These are phyloP conservation scores for Darevskia nairensis DNA, from an alignment of 2,797 vertebrate species.

Conservation along the genomic window DNA sequence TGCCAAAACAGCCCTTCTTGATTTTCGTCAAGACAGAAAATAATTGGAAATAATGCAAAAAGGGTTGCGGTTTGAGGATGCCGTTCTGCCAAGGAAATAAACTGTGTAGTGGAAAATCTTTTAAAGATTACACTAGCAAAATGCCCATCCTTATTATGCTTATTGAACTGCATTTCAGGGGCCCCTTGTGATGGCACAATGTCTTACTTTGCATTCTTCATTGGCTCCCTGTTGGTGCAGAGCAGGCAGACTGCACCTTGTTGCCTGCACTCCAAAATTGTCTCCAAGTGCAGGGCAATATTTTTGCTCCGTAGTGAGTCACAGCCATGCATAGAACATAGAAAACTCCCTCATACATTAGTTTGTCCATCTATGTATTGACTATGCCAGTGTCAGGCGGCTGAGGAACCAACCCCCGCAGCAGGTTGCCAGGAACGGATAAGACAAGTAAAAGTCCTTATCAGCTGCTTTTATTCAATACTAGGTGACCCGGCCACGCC, in stretches of 20 bases:
- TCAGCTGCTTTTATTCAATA: no score
- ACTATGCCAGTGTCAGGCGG: no score
- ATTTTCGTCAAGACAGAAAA: constrained; percentile 11
- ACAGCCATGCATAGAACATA: not conserved
- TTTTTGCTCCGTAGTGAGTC: not conserved
- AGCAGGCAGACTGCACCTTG: no score
- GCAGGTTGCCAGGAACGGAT: no score
- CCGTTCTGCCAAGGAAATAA: constrained; percentile 13
- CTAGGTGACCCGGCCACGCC: no score
- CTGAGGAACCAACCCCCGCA: no score
- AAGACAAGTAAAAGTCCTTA: no score
- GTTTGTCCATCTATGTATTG: not conserved
- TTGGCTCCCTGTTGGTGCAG: constrained; percentile 37
- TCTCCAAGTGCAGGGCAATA: not conserved
- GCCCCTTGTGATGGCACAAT: not conserved
- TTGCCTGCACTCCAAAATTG: not conserved
- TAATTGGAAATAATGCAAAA: constrained; percentile 42
- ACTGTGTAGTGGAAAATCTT: not conserved
- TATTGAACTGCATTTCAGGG: not conserved
- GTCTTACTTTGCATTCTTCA: not conserved
- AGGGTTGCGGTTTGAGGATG: constrained; percentile 37
- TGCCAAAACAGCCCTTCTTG: constrained; percentile 33
- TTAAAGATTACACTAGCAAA: not conserved
- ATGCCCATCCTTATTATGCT: not conserved
- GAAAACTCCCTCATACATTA: not conserved